These are phyloP conservation scores for Philereme vetulata DNA, from an alignment of 2,888 invertebrate species.

Conservation along the genomic window DNA sequence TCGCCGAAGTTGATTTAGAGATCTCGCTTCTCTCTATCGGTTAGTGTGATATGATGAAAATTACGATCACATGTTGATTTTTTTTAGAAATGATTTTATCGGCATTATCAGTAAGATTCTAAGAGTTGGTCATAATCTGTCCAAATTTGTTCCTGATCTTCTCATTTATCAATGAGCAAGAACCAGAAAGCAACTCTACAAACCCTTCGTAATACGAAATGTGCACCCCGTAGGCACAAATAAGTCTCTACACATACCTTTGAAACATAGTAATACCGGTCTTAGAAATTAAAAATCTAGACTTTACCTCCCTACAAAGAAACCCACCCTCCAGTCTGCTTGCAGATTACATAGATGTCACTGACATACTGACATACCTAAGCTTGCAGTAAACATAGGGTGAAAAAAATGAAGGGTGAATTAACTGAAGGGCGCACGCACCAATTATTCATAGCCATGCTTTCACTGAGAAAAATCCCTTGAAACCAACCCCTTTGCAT, in stretches of 20 bases:
- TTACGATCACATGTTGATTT: too few species aligned
- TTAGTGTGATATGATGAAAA: too few species aligned
- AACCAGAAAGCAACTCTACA: too few species aligned
- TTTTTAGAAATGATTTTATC: too few species aligned
- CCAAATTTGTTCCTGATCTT: too few species aligned
- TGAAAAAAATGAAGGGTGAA: constrained; percentile 44
- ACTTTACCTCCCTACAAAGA: constrained; percentile 19
- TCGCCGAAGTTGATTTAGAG: too few species aligned
- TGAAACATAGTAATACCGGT: constrained; percentile 22
- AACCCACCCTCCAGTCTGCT: constrained; percentile 19
- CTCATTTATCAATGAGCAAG: too few species aligned
- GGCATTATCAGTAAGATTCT: too few species aligned
- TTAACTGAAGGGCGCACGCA: constrained; percentile 52
- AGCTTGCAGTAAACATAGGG: constrained; percentile 43
- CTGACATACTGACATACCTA: constrained; percentile 58
- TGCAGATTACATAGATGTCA: constrained; percentile 42
- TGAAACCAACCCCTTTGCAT: constrained; percentile 41
- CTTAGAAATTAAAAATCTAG: constrained; percentile 34
- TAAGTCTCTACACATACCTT: neutral
- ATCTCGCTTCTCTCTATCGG: too few species aligned
- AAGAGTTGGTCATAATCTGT: too few species aligned
- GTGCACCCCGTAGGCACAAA: too few species aligned
- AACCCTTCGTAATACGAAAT: too few species aligned
- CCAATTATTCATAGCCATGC: constrained; percentile 64
- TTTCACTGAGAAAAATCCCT: constrained; percentile 52